Evolutionary conservation across 1,140 invertebrate species (phyloP).

Genomic region (Ptiloglossa arizonensis): DNA sequence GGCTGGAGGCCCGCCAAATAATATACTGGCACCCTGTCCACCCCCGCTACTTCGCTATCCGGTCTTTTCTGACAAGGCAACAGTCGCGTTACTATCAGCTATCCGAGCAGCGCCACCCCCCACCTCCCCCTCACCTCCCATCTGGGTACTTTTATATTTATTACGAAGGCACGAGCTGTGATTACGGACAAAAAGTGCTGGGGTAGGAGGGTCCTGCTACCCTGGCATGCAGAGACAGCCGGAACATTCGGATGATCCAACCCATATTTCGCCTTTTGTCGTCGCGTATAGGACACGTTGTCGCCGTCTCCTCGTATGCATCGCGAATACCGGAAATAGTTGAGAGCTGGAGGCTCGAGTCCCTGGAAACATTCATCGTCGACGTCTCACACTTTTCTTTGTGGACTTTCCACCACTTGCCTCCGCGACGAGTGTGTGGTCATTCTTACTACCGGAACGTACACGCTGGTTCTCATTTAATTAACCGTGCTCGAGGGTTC

Average conservation of each 20-base stretch:
- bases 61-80: conserved; percentile 42
- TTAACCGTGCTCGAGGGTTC: not conserved
- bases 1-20: conserved; percentile 77
- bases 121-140: not conserved
- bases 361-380: conserved; percentile 6
- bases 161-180: conserved; percentile 66
- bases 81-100: conserved; percentile 63
- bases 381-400: conserved; percentile 30
- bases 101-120: conserved; percentile 10
- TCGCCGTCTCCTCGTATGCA: conserved; percentile 31
- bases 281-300: conserved; percentile 50
- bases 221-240: conserved; percentile 16
- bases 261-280: conserved; percentile 70
- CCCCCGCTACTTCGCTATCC: conserved; percentile 14
- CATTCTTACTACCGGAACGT: not conserved
- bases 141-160: conserved; percentile 75
- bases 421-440: not conserved
- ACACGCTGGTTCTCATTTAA: not conserved
- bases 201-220: not conserved
- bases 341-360: not conserved
- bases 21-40: conserved; percentile 74
- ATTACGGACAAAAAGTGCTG: conserved; percentile 46
- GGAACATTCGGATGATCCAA: conserved; percentile 54
- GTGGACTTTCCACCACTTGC: conserved; percentile 18
- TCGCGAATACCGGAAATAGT: conserved; percentile 26